Evolutionary conservation across 2,113 vertebrate genomes (phyloP).

Genomic region (Corvus hawaiiensis): DNA sequence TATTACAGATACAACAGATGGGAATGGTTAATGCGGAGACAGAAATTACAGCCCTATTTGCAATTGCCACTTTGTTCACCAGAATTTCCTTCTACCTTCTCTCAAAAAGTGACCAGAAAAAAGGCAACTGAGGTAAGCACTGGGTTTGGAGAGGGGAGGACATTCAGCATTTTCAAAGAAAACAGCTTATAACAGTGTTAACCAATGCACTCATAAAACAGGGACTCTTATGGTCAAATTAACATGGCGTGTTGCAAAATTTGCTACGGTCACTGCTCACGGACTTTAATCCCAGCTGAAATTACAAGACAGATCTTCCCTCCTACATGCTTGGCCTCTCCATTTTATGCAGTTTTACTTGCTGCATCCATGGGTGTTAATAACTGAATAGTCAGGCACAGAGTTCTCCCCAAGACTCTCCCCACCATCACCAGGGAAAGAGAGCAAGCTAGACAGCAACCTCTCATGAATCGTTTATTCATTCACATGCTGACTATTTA

Average conservation of each 20-base stretch:
- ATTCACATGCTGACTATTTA: neutral
- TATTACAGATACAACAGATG: neutral
- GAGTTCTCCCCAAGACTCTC: neutral
- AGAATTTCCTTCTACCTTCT: neutral
- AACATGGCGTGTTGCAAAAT: neutral
- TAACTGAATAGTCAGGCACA: neutral
- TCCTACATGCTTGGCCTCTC: neutral
- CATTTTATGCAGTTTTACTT: neutral
- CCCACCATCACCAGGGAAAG: neutral
- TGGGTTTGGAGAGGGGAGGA: neutral
- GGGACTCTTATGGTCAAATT: neutral
- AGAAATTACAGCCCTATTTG: neutral
- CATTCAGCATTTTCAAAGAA: neutral
- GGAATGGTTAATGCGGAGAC: neutral
- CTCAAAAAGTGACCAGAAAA: neutral
- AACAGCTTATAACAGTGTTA: neutral
- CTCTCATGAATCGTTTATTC: neutral
- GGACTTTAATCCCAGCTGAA: neutral
- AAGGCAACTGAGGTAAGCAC: neutral
- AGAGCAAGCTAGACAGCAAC: neutral
- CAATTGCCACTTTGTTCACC: neutral
- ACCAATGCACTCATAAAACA: neutral
- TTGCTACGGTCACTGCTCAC: neutral
- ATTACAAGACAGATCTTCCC: neutral
- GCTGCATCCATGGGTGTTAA: neutral